Evolutionary conservation across 2,797 vertebrate genomes (phyloP), one percentile per base, ranked within the genome.

Genomic region (Heterohyrax brucei): DNA sequence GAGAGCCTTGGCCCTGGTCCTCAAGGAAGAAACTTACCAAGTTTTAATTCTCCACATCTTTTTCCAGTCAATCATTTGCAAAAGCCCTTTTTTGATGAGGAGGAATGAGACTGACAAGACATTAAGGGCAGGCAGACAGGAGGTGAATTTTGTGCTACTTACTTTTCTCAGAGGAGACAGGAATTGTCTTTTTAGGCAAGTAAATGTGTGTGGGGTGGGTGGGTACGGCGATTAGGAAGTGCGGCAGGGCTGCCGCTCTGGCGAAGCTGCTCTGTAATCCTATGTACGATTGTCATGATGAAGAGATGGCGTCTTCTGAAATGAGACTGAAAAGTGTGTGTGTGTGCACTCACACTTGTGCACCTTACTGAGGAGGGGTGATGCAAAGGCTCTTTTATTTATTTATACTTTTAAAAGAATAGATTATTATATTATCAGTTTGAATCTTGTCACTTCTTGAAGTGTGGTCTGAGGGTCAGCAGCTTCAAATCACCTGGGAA

Each of bases 61-160:
- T 98, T 98, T 97, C 93, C 93, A 98, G 92, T 98, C 98, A 98
- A 98, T 98, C 98, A 97, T 95, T 98, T 98, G 98, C 95, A 96
- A 97, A 98, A 97, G 96, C 77, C 93, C 48, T 97, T 97, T 84
- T 96, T 96, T 93, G 94, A 80, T 96, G 96, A 97, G 91, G 96
- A 94, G 68, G 93, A 77, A 87, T 97, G 90, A 98, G 94, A 98
- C 97, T 95, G 96, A 93, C 91, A 86, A 84, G 85, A 96, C 97
- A 94, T 97, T 97, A 94, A 84, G 92, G 81, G 88, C 66, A 95
- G 92, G 89, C 94, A 98, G 96, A 96, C 96, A 97, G 96, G 81
- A 97, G 96, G 84, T 95, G 93, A 96, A 97, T 98, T 98, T 97
- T 4, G 1, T 21, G 5, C 8, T 14, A 4, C 14, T 22, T 70